Conservation (phyloP, 2,888 invertebrate species). For the Odontomyia ornata region DNA sequence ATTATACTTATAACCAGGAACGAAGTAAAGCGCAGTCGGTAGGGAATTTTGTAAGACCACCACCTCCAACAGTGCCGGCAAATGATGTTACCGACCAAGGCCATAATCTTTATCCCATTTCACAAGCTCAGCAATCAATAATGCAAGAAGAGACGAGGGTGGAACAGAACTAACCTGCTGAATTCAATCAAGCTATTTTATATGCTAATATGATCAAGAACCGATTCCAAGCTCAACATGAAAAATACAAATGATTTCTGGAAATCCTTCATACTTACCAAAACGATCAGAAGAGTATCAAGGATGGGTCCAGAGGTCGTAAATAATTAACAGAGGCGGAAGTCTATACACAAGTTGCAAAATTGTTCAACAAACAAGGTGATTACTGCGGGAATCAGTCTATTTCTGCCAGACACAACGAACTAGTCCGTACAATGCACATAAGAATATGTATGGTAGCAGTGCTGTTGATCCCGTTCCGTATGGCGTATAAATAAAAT, state of each 20-base stretch:
- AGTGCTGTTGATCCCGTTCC: slow-evolving; percentile 38
- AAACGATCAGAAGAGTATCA: slow-evolving; percentile 91
- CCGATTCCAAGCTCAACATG: slow-evolving; percentile 96
- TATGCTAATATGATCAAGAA: too few species aligned
- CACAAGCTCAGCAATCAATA: slow-evolving; percentile 70
- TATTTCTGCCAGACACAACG: slow-evolving; percentile 96
- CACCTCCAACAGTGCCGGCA: slow-evolving; percentile 60
- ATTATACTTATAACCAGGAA: slow-evolving; percentile 60
- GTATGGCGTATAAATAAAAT: slow-evolving; percentile 55
- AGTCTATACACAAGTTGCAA: slow-evolving; percentile 93
- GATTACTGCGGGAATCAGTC: slow-evolving; percentile 96
- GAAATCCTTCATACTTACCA: slow-evolving; percentile 99
- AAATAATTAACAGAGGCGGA: slow-evolving; percentile 95
- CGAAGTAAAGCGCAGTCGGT: slow-evolving; percentile 55
- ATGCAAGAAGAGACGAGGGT: slow-evolving; percentile 68
- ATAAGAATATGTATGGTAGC: slow-evolving; percentile 55
- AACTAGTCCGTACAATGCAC: slow-evolving; percentile 67
- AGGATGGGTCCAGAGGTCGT: slow-evolving; percentile 73
- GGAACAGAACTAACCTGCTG: slow-evolving; percentile 86
- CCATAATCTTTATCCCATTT: slow-evolving; percentile 68
- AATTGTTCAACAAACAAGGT: slow-evolving; percentile 96
- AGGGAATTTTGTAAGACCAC: slow-evolving; percentile 53
- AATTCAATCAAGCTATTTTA: slow-evolving; percentile 99
- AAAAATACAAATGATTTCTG: slow-evolving; percentile 96
- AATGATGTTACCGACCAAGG: slow-evolving; percentile 61